Evolutionary conservation across 2,113 vertebrate species (phyloP), one percentile per base, ranked within the genome.

Genomic region (Pseudopipra pipra): DNA sequence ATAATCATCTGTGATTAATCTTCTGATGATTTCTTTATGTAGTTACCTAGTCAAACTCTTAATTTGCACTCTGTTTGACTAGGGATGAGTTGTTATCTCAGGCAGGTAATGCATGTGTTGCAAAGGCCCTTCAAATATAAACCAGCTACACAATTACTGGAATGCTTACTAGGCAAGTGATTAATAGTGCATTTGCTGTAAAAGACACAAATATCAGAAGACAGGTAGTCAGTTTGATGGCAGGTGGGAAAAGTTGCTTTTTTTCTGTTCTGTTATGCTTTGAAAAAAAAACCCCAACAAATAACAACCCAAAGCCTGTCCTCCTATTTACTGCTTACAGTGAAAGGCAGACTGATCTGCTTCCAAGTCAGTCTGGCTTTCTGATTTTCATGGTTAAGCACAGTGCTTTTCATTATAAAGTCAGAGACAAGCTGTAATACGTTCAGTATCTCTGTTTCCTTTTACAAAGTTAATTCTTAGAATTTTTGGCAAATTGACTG

Each of bases 401-500:
- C 23, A 47, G 41, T 63, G 58, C 63, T 95, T 92, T 85, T 59
- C 39, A 55, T 80, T 95, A 28, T 17, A n/a, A 87, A 85, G 67
- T 73, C 37, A 77, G 71, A 91, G 67, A 31, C 63, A 80, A 85
- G 35, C 85, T 91, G 67, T 80, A 67, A 74, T 67, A 37, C 0
- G 0, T 58, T 87, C 41, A 47, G 22, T 43, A n/a, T 85, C 82
- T 95, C 71, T 67, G 20, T 62, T 85, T 80, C 52, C 43, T 80
- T 56, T 84, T 63, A 31, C 56, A n/a, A 80, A 90, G 59, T 54
- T 73, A 85, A 89, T 94, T 93, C 93, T 90, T 94, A 24, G 87
- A 28, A 91, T 93, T 93, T 91, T 96, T 95, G 93, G 92, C 78
- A 88, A 71, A 86, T 80, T n/a, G 55, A n/a, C 67, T 62, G 43